A percentile compares a stretch with the other conserved stretches of the same genome.
These are phyloP conservation scores for Chelonoidis abingdonii DNA, from an alignment of 2,113 vertebrate genomes.

Conservation along the genomic window DNA sequence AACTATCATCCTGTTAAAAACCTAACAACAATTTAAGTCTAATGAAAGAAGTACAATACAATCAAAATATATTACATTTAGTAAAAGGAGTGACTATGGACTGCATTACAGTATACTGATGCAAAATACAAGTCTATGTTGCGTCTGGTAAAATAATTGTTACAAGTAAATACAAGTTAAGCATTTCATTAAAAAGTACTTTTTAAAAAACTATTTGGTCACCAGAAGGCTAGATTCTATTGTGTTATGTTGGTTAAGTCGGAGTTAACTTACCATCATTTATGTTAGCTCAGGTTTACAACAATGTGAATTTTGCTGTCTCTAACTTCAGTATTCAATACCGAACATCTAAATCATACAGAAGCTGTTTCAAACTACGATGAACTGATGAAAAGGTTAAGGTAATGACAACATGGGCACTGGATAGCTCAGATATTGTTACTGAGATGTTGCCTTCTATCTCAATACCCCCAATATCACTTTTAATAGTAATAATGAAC, in stretches of 20 bases:
- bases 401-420: neutral
- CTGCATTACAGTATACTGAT: fast-evolving
- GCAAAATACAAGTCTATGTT: fast-evolving
- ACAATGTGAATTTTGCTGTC: neutral
- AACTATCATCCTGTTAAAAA: neutral
- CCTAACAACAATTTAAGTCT: neutral
- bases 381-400: fast-evolving
- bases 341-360: neutral
- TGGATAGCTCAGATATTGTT: fast-evolving
- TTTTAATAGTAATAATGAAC: neutral
- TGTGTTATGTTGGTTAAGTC: neutral
- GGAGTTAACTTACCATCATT: neutral
- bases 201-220: neutral
- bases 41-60: neutral
- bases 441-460: neutral
- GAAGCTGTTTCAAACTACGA: neutral
- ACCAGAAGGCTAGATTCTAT: neutral
- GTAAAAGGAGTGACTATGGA: fast-evolving
- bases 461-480: neutral
- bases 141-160: neutral
- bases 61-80: neutral
- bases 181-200: neutral
- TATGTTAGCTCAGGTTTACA: neutral
- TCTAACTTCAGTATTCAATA: neutral
- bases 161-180: neutral